Base-by-base conservation (phyloP, 1,140 invertebrate species). In the Procambarus clarkii region DNA sequence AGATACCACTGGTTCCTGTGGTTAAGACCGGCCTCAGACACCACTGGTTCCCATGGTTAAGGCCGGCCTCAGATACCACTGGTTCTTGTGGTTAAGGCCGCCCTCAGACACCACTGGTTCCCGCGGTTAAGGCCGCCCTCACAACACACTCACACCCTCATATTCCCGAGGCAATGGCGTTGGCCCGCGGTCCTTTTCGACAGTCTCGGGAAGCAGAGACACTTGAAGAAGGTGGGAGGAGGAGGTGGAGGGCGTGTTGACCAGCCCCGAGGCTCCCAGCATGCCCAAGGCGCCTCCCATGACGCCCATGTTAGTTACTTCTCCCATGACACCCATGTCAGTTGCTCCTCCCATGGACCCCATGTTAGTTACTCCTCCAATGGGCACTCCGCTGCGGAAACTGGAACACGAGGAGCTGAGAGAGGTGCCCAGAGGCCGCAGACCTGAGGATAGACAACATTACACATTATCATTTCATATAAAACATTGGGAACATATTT, bases 121-220 rank as follows among this genome's bases (percentile, higher is more conserved):
- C 69, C 3, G n/a, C 24, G n/a, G 69, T 71, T 3, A 7, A 34
- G 24, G n/a, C n/a, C 11, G 69, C 0, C 34, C 69, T 71, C 69
- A 71, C 69, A 71, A 71, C 69, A 71, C 69, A 71, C 69, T 71
- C 21, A 71, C 69, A 71, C 69, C 69, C 24, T 71, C 69, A 11
- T 71, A 24, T 24, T n/a, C n/a, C 24, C 69, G 69, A 3, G 69
- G 24, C 5, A 0, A 3, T 8, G 21, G 69, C 24, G 69, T 64
- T 21, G 5, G 69, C 2, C n/a, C 69, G 2, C 69, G 21, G n/a
- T 0, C n/a, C 69, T 71, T 24, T 0, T 1, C 69, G n/a, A 71
- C 69, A 11, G 24, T 71, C n/a, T 71, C 69, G 24, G 69, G 69
- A 11, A 71, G n/a, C 2, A 71, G 24, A 71, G 69, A 18, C n/a